phyloP scores from a whole-genome alignment of 2,113 vertebrate genomes.

The Morone chrysops region DNA sequence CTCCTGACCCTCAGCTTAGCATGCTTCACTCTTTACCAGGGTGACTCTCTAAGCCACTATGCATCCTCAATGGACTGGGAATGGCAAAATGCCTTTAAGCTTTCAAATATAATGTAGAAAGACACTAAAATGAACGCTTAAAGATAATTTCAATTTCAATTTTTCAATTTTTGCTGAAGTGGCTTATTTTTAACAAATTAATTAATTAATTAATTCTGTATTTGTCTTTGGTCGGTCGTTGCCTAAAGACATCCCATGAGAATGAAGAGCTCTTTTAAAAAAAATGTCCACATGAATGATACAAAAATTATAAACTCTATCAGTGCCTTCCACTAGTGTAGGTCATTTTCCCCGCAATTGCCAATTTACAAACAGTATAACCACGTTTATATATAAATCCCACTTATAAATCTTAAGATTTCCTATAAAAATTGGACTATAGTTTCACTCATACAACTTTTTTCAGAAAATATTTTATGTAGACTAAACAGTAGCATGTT shows the following conservation, averaged over 20 bases:
- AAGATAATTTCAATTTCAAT: not conserved
- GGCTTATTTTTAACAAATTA: constrained; percentile 7
- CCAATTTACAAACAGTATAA: constrained; percentile 15
- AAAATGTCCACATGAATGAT: constrained; percentile 64
- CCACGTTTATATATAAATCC: constrained; percentile 10
- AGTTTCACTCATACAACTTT: constrained; percentile 10
- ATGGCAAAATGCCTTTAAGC: constrained; percentile 4
- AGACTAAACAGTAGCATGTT: constrained; percentile 69
- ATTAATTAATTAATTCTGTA: not conserved
- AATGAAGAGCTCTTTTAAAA: constrained; percentile 24
- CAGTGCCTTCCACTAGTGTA: constrained; percentile 78
- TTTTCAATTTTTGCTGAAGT: constrained; percentile 14
- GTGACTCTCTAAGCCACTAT: constrained; percentile 63
- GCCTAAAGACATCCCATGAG: constrained; percentile 9
- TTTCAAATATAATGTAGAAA: constrained; percentile 39
- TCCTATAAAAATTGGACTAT: not conserved
- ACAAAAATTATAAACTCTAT: constrained; percentile 45
- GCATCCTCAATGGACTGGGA: constrained; percentile 60
- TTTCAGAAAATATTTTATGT: constrained; percentile 33
- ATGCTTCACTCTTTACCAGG: constrained; percentile 50
- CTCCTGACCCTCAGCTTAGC: constrained; percentile 64
- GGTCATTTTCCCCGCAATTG: constrained; percentile 38
- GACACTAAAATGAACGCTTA: not conserved
- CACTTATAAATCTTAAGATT: not conserved
- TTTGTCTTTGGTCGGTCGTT: constrained; percentile 14